phyloP scores from a whole-genome alignment of 2,888 invertebrate species.

The Polyploca ridens region DNA sequence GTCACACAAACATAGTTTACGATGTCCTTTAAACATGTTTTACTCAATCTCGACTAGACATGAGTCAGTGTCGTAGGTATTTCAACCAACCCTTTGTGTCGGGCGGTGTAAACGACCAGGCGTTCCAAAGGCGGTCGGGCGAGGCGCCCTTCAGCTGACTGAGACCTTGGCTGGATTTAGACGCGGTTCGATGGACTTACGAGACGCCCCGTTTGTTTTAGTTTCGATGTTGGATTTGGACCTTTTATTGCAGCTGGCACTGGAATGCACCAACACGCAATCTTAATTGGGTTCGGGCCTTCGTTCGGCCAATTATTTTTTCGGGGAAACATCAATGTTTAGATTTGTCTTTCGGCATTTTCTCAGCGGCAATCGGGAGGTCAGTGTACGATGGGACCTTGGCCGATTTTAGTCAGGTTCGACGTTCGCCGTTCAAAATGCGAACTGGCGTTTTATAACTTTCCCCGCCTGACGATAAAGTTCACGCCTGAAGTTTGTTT shows the following conservation, averaged over 20 bases:
- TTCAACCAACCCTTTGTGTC: conserved; percentile 74
- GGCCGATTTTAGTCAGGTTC: conserved; percentile 81
- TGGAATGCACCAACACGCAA: conserved; percentile 61
- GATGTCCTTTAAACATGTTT: conserved; percentile 40
- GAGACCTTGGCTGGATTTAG: conserved; percentile 83
- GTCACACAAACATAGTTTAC: conserved; percentile 28
- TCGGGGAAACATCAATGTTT: conserved; percentile 34
- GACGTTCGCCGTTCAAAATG: conserved; percentile 64
- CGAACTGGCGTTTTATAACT: conserved; percentile 69
- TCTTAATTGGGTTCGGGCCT: conserved; percentile 57
- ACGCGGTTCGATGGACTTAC: conserved; percentile 77
- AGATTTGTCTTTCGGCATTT: conserved; percentile 39
- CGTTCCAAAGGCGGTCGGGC: conserved; percentile 69
- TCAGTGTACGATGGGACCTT: conserved; percentile 76
- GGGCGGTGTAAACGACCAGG: conserved; percentile 75
- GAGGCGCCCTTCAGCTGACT: conserved; percentile 78
- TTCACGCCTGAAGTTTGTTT: conserved; percentile 72
- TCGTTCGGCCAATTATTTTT: conserved; percentile 46
- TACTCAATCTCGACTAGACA: conserved; percentile 47
- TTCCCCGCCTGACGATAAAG: conserved; percentile 74
- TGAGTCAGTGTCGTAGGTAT: conserved; percentile 70
- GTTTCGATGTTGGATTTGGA: conserved; percentile 66
- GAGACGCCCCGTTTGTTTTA: conserved; percentile 66
- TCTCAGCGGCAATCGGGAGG: conserved; percentile 50
- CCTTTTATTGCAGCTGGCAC: conserved; percentile 65